Evolutionary conservation across 1,140 invertebrate species (phyloP), one percentile per base, ranked within the genome.

Genomic region (Trichonephila clavata): DNA sequence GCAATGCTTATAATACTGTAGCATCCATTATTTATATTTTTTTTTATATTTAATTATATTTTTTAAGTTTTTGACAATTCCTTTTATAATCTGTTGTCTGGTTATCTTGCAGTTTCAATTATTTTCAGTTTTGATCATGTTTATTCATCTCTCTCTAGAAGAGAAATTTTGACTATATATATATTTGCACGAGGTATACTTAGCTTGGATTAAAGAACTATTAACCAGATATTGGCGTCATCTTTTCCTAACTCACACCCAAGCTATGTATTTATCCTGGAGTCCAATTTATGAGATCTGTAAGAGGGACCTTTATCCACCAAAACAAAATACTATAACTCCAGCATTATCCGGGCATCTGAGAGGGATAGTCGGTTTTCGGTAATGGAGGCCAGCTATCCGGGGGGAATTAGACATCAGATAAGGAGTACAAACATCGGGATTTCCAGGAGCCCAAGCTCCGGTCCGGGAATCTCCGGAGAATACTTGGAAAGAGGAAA

Each of bases 381-480:
- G 63, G 63, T 89, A 89, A 89, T 89, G 86, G 61, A 89, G 24
- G n/a, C 32, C 61, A 14, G 39, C 65, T 61, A 50, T 89, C 86
- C 63, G 32, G 61, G 21, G 86, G 86, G 86, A 89, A 71, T 71
- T 68, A 57, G 65, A 57, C 43, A 32, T 39, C 32, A 65, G 65
- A 89, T 89, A 89, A 89, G 86, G 86, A 50, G 61, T 89, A 89
- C 86, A 89, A 89, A 89, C 86, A 71, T 89, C 61, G 39, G 63
- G 86, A 71, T 89, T 89, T 71, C 63, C 32, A 71, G 86, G 50
- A 89, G 32, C 65, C 21, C 32, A 14, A 39, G 71, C 14, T 18
- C 39, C 24, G 24, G 32, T 20, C 61, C n/a, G 13, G 13, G 86
- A 61, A 89, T 89, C 61, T 57, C 65, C 16, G 27, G 71, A 77